Evolutionary conservation across 2,888 invertebrate genomes (phyloP), one percentile per base, ranked within the genome.

Genomic region (Cremastobaeus sp.): DNA sequence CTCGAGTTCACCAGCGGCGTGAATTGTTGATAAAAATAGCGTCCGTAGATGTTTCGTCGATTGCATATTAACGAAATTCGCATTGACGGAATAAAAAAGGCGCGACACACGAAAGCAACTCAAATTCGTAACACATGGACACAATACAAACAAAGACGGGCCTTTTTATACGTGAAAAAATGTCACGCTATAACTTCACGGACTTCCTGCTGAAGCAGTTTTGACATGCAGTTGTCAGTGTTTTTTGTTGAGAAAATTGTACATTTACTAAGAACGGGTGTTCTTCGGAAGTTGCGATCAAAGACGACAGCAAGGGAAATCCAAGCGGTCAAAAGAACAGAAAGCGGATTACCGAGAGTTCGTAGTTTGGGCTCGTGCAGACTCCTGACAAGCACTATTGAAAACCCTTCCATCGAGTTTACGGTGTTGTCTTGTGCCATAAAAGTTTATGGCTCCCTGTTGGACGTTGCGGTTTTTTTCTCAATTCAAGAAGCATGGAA

Each of bases 381-480:
- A 66, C 64, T 52, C 43, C 30, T 52, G 71, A 45, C 68, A 34
- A 64, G 39, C 60, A 60, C 71, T 74, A 60, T 73, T 59, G 71
- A 71, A 78, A 82, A 81, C 70, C 76, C 76, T 79, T 80, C 80
- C 37, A 57, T 20, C 71, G 55, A 78, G 76, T 79, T 81, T 81
- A 79, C 77, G 76, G 65, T 68, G 74, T 74, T 72, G 72, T 66
- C 74, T 77, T 71, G 76, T 57, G 52, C 62, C 78, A 70, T 83
- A 83, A 82, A 82, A 71, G 78, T 83, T 83, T 81, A 82, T 74
- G 77, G 59, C 77, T 60, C 62, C 78, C 78, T 79, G 78, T 76
- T 78, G 77, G 78, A 77, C 72, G 74, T 76, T 80, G 78, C 50
- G 78, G 76, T 80, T 84, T 83, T 83, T 83, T 82, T 77, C 48